Base-by-base conservation (phyloP, 1,140 invertebrate species). In the Brachionus rubens region DNA sequence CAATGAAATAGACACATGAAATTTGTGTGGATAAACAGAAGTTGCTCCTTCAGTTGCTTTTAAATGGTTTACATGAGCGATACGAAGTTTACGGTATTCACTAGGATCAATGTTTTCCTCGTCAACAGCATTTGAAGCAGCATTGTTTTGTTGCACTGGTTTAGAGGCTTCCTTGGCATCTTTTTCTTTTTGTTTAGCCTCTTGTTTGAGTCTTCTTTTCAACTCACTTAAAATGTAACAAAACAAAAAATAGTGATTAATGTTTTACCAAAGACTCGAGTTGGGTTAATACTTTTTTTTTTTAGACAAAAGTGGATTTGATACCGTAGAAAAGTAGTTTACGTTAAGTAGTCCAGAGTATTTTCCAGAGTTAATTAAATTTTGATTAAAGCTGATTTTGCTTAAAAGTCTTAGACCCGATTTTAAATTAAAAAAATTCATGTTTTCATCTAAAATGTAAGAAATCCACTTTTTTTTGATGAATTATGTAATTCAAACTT, bases 1-100 rank as follows among this genome's bases (percentile, higher is more conserved):
- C 67, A 99, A 84, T 0, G 94, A 96, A 24, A 89, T 92, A 2
- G 90, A 88, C 0, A 99, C 96, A 86, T 93, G 87, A 82, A 96
- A 99, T 86, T 99, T 99, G 84, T 99, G 97, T 19, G 96, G 96
- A 84, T 99, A 99, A n/a, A 96, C 95, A 12, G 47, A 54, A 6
- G 67, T 77, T 4, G 19, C 46, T 2, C 41, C 46, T 28, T 56
- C 30, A 36, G 16, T 50, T 24, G 21, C 26, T 41, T 65, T 62
- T 21, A 77, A 33, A 50, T 41, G 5, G 12, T 33, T 43, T 24
- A 48, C 41, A 26, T 76, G 50, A 24, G 30, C 30, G 12, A 77
- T 26, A 14, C 52, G 40, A 28, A 47, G 40, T 59, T 48, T 76
- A 12, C n/a, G 26, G 21, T 62, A 77, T 24, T 72, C 47, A 89